phyloP scores from a whole-genome alignment of 2,113 vertebrate species.

The Dendropsophus ebraccatus region DNA sequence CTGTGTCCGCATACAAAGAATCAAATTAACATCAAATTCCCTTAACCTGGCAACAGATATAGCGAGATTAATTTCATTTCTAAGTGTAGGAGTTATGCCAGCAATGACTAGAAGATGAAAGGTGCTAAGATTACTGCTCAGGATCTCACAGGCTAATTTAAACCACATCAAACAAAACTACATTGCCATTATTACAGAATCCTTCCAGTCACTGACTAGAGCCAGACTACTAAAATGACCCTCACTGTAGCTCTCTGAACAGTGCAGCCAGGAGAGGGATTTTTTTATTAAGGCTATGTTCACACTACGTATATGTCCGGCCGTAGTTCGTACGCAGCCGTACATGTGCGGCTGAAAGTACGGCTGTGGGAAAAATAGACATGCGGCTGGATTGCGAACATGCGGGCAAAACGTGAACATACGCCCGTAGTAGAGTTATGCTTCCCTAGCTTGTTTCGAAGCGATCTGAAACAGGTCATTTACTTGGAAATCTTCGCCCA shows the following conservation, averaged over 20 bases:
- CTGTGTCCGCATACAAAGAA: slow-evolving; percentile 35
- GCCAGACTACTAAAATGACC: slow-evolving; percentile 61
- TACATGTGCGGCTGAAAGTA: too few species aligned
- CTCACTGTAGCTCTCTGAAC: slow-evolving; percentile 1
- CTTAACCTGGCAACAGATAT: slow-evolving; percentile 43
- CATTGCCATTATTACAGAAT: slow-evolving; percentile 61
- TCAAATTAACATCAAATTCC: slow-evolving; percentile 34
- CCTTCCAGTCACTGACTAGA: slow-evolving; percentile 59
- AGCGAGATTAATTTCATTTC: slow-evolving; percentile 59
- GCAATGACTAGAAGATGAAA: slow-evolving; percentile 59
- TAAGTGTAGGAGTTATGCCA: slow-evolving; percentile 60
- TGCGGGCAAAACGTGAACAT: too few species aligned
- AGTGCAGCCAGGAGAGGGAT: neutral
- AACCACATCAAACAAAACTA: slow-evolving; percentile 62
- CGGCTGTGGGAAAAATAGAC: too few species aligned
- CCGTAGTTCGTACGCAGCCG: too few species aligned
- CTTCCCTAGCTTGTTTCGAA: too few species aligned
- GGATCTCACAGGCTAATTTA: slow-evolving; percentile 60
- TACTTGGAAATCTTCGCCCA: too few species aligned
- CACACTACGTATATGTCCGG: too few species aligned
- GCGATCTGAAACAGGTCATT: too few species aligned
- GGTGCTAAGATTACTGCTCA: slow-evolving; percentile 57
- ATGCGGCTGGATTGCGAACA: too few species aligned
- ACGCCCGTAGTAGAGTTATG: too few species aligned
- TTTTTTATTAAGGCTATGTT: too few species aligned